These are phyloP conservation scores for Pristis pectinata DNA, from an alignment of 2,797 vertebrate species.

Conservation along the genomic window DNA sequence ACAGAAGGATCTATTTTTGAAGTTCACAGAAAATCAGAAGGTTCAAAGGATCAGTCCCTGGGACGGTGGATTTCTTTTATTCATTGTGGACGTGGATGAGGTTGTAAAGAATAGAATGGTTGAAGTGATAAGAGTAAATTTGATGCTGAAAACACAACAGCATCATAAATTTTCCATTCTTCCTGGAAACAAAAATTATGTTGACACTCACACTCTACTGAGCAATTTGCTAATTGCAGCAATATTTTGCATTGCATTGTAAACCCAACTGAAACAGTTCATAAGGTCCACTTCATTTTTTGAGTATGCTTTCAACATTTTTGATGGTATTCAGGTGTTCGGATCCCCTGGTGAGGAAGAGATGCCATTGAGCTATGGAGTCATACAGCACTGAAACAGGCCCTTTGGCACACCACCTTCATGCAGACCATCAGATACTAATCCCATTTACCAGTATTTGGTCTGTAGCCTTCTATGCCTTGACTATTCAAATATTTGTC, in stretches of 20 bases:
- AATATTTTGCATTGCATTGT: neutral
- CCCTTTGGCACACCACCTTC: no score
- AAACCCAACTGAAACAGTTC: neutral
- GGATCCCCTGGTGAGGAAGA: no score
- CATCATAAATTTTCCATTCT: neutral
- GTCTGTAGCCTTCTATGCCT: no score
- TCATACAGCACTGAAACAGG: no score
- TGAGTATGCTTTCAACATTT: no score
- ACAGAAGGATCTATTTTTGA: no score
- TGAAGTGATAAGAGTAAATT: neutral
- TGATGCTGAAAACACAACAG: neutral
- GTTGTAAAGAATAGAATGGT: neutral
- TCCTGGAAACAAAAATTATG: neutral
- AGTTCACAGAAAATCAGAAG: no score
- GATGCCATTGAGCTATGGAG: no score
- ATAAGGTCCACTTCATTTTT: neutral
- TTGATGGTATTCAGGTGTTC: no score
- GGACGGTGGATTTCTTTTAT: neutral
- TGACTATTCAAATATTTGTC: no score
- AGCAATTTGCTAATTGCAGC: slow-evolving; percentile 18
- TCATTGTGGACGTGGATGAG: neutral
- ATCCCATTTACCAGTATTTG: no score
- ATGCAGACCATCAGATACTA: no score
- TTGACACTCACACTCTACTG: neutral
- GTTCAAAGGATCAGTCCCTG: neutral